These are phyloP conservation scores for Lindbergichthys nudifrons DNA, from an alignment of 2,797 vertebrate species.

Conservation along the genomic window DNA sequence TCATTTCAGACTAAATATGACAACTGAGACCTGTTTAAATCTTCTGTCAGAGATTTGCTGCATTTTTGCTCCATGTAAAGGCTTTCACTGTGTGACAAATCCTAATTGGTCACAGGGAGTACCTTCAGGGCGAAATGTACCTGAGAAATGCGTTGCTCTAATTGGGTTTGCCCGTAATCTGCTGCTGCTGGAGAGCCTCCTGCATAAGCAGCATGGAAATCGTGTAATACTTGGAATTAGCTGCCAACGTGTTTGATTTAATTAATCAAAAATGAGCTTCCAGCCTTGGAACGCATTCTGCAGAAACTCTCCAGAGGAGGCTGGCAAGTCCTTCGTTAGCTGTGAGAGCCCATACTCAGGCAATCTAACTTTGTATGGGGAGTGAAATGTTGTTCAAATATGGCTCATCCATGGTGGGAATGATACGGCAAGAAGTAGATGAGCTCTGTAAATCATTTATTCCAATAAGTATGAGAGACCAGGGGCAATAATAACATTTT, in stretches of 20 bases:
- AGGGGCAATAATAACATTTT: too few species aligned
- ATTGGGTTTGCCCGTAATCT: conserved; percentile 84
- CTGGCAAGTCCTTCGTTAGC: conserved; percentile 83
- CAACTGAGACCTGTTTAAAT: conserved; percentile 77
- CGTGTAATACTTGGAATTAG: conserved; percentile 80
- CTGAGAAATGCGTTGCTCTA: conserved; percentile 80
- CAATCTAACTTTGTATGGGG: conserved; percentile 49
- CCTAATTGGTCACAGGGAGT: conserved; percentile 83
- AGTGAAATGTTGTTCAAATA: conserved; percentile 52
- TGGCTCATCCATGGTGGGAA: conserved; percentile 24
- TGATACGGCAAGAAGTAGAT: conserved; percentile 21
- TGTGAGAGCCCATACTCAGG: conserved; percentile 73
- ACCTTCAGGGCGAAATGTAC: conserved; percentile 81
- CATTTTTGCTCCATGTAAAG: conserved; percentile 67
- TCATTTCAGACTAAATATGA: conserved; percentile 78
- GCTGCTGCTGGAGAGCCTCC: conserved; percentile 75
- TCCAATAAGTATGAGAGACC: conserved; percentile 8
- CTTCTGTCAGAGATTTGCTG: conserved; percentile 71
- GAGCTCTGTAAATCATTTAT: conserved; percentile 21
- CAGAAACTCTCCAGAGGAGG: conserved; percentile 72
- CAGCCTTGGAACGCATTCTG: conserved; percentile 74
- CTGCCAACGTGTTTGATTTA: conserved; percentile 85
- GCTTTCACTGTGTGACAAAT: conserved; percentile 83
- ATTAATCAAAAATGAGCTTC: conserved; percentile 84
- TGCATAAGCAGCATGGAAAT: conserved; percentile 81